Conservation (phyloP, 2,113 vertebrate species). For the Alaudala cheleensis region DNA sequence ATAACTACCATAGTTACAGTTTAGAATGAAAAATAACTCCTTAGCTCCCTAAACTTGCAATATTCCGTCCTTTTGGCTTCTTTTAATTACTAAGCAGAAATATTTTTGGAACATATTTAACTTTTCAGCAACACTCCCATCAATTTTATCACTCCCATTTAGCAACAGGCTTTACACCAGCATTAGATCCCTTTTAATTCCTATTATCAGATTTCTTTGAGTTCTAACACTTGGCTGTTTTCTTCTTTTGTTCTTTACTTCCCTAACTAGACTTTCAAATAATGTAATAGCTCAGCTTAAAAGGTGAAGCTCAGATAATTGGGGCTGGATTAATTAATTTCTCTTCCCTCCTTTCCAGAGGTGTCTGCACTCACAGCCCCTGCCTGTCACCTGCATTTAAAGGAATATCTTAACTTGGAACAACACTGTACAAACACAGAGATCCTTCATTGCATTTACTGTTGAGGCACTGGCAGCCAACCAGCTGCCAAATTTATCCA, state of each 20-base stretch:
- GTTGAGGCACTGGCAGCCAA: background rate
- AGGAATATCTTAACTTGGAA: background rate
- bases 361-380: background rate
- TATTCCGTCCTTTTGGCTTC: background rate
- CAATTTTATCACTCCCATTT: background rate
- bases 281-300: background rate
- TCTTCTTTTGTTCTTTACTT: background rate
- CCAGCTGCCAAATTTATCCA: background rate
- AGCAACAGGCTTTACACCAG: background rate
- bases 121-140: background rate
- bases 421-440: background rate
- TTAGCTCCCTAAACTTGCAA: slow-evolving; percentile 18
- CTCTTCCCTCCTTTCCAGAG: background rate
- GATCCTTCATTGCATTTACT: background rate
- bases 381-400: background rate
- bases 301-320: slow-evolving; percentile 7
- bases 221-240: background rate
- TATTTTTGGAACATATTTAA: slow-evolving; percentile 23
- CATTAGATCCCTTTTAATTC: background rate
- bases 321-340: slow-evolving; percentile 3
- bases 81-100: slow-evolving; percentile 26
- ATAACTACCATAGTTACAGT: slow-evolving; percentile 30
- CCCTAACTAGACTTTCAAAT: background rate
- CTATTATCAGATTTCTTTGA: background rate
- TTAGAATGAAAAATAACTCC: slow-evolving; percentile 37